Evolutionary conservation across 1,140 invertebrate genomes (phyloP).

Genomic region (Formica exsecta): DNA sequence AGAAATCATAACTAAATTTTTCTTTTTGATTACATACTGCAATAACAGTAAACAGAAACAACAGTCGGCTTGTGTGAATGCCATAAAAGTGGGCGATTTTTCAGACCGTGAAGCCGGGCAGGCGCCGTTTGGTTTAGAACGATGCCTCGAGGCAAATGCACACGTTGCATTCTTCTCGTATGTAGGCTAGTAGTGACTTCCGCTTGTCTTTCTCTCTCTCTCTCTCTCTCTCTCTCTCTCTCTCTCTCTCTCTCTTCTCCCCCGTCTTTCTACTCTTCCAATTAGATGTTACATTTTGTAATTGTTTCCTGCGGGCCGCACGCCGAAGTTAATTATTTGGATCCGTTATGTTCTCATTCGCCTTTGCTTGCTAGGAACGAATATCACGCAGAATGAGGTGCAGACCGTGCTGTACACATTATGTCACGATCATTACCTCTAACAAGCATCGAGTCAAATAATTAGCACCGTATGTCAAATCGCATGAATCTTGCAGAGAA

Average conservation of each 20-base stretch:
- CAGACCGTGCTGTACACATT: conserved; percentile 63
- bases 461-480: conserved; percentile 63
- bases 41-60: conserved; percentile 7
- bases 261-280: conserved; percentile 20
- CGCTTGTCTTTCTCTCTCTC: not conserved
- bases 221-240: not conserved
- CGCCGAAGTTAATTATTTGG: conserved; percentile 74
- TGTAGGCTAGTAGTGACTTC: conserved; percentile 68
- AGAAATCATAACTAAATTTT: not conserved
- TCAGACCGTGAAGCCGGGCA: conserved; percentile 58
- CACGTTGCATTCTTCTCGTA: conserved; percentile 51
- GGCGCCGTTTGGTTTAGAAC: conserved; percentile 47
- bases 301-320: conserved; percentile 72
- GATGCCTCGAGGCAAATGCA: conserved; percentile 7
- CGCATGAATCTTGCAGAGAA: not conserved
- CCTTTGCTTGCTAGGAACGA: conserved; percentile 53
- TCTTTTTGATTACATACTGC: not conserved
- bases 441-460: conserved; percentile 73
- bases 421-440: conserved; percentile 72
- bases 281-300: conserved; percentile 75
- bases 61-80: not conserved
- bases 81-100: conserved; percentile 55
- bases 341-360: conserved; percentile 77
- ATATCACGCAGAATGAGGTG: conserved; percentile 63
- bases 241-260: no score